Base-by-base conservation (phyloP, 2,797 vertebrate species). In the Sandelia bainsii region DNA sequence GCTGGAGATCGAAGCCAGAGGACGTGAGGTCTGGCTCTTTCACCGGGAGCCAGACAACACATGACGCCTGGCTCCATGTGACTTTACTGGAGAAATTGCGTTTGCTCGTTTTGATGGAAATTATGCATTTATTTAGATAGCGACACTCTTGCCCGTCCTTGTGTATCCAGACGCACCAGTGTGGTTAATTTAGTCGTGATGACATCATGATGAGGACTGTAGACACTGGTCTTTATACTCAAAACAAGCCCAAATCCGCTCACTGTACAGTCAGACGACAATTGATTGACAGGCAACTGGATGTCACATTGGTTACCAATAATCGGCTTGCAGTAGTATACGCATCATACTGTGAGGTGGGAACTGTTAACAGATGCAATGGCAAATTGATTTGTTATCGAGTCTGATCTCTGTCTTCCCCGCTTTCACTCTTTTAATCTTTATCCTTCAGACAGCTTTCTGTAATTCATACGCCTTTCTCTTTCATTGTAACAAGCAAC, bases 21-120 rank as follows among this genome's bases (percentile, higher is more conserved):
- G 89, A 93, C 92, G 92, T 93, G 93, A 90, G 92, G 92, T 93
- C 91, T 92, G 92, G 84, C 66, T 74, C 77, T 73, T 81, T 84
- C 88, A 81, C 79, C 83, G 86, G 84, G 78, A 90, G 85, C 84
- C 92, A 92, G 91, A 92, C 93, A 82, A 75, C 76, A 83, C 69
- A 75, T 89, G 91, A 91, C 90, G 91, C 84, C 72, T 62, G 46
- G 81, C 74, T 76, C 88, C 90, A 77, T 89, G 89, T 83, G 91
- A 86, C 85, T 90, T 81, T 79, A 49, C 68, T 22, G 76, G 73
- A 54, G 56, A 83, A 79, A 87, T 79, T 46, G 72, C 82, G 64
- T 72, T 77, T 58, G 53, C 37, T 74, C 75, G 69, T 58, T 73
- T 79, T 67, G 16, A 37, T 65, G 63, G 37, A 66, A 74, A 83